Evolutionary conservation across 2,797 vertebrate genomes (phyloP), one percentile per base, ranked within the genome.

Genomic region (Cirrhinus molitorella): DNA sequence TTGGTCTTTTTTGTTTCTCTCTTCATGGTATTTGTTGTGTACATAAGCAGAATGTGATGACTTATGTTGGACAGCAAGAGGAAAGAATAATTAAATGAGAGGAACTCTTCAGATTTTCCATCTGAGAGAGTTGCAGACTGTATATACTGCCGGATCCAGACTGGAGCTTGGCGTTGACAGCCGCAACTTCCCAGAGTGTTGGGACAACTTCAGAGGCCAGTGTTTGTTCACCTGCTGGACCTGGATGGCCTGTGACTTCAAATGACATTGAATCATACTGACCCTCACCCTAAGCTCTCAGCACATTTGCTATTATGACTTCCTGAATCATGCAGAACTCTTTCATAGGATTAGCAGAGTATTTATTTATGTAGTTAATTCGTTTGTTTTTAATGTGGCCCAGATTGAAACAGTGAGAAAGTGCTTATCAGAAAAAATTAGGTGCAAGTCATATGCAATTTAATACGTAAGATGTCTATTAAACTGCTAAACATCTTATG

Each of bases 221-320:
- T 91, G 85, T 92, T 92, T 93, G 89, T 89, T 90, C 88, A 92
- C 92, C 91, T 93, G 91, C 84, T 81, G 51, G 82, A 66, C 71
- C 67, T 85, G 47, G 83, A 82, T 81, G 88, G 88, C 86, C 85
- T 85, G 73, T 85, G 87, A 86, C 68, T 78, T 78, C 74, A 76
- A 65, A 83, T 74, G 76, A 81, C 83, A 88, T 85, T 86, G 61
- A 85, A 81, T 87, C 31, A 71, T 57, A 68, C 74, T 86, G 80
- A 81, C 40, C 65, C 40, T 78, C 71, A 80, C 72, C 66, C 10
- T 82, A 4, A 81, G 70, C 47, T 74, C 75, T 83, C 49, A 73
- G 59, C 73, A 70, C 66, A 55, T 75, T 73, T 83, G 53, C 31
- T 65, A 55, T 9, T 25, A 55, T 80, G 23, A 77, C 23, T 77